Evolutionary conservation across 2,797 vertebrate species (phyloP), one percentile per base, ranked within the genome.

Genomic region (Anguilla obscura): DNA sequence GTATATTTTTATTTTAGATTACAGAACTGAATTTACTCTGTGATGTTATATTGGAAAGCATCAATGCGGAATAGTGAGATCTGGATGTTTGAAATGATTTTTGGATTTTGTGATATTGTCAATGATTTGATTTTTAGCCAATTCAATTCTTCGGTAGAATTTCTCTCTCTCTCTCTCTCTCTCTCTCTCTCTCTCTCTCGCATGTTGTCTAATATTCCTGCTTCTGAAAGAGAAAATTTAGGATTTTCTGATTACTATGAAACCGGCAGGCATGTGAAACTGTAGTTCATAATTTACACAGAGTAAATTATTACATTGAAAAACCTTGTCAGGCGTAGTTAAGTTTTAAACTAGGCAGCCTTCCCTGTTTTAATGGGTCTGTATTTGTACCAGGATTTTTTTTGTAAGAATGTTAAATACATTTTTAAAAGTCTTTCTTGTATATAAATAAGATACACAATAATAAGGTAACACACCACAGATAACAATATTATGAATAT

Each of bases 161-260:
- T 5, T 69, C 1, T 63, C 9, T 69, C n/a, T 63, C 9, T 69
- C n/a, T 30, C 60, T 69, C 36, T 74, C n/a, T 27, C n/a, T 69
- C 4, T 69, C 0, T 63, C 9, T 69, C n/a, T 30, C 60, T 69
- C 83, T 33, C 21, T 27, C n/a, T 69, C 45, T 36, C 56, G 48
- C 83, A 84, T 84, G 63, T 45, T 87, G 54, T 33, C 18, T 54
- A 27, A n/a, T n/a, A 69, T 58, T 5, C 63, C 54, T 87, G n/a
- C 56, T 18, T 84, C 79, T 80, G 60, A 87, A n/a, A 52, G 56
- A 87, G 86, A 83, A 54, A 87, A 87, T 60, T n/a, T 8, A 87
- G 87, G 63, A 87, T 71, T 48, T 69, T 24, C 63, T 84, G 82
- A 69, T 48, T 79, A 27, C 14, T 76, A 56, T 86, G 33, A 76